Evolutionary conservation across 2,113 vertebrate species (phyloP).

Genomic region (Mionectes macconnelli): DNA sequence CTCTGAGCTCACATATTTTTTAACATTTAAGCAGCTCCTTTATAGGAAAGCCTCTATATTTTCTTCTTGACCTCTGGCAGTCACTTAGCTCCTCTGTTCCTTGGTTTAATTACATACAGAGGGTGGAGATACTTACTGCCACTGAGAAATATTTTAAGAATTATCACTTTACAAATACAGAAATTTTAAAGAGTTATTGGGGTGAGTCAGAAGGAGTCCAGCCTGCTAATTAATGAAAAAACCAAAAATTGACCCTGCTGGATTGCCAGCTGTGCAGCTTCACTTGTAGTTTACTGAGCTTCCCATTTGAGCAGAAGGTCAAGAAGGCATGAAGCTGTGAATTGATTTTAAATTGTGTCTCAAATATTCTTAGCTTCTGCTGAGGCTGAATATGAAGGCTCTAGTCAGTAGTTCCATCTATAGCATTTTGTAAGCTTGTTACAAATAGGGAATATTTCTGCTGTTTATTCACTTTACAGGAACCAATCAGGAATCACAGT

Average conservation of each 20-base stretch:
- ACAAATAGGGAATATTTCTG: not conserved
- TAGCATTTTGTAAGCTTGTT: not conserved
- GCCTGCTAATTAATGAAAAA: not conserved
- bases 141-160: not conserved
- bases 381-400: not conserved
- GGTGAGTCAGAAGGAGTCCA: not conserved
- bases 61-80: not conserved
- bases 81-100: not conserved
- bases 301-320: not conserved
- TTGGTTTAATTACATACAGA: not conserved
- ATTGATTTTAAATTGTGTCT: not conserved
- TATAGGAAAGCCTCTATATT: not conserved
- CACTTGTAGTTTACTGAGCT: not conserved
- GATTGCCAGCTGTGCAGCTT: not conserved
- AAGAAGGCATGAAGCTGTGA: not conserved
- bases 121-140: not conserved
- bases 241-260: not conserved
- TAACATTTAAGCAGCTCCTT: not conserved
- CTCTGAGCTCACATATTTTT: not conserved
- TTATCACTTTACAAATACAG: not conserved
- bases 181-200: not conserved
- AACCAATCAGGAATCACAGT: not conserved
- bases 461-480: not conserved
- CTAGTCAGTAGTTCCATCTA: not conserved
- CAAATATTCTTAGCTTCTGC: not conserved